Conservation (phyloP, 2,113 vertebrate genomes). For the Bos taurus region DNA sequence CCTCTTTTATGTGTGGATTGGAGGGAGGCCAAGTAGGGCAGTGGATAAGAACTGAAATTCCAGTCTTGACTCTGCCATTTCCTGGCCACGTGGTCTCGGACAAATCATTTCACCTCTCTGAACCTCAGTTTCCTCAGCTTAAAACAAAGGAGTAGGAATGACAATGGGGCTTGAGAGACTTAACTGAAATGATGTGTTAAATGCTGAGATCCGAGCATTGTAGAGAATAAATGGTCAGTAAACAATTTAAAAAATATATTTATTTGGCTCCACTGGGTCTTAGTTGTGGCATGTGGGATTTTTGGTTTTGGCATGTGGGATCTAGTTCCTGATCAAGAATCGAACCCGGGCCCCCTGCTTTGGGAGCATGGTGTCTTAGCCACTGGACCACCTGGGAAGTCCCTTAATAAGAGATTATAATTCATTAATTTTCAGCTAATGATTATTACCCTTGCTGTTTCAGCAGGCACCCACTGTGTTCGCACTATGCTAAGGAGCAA, state of each 20-base stretch:
- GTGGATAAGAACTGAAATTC: slow-evolving; percentile 33
- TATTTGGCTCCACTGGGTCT: background rate
- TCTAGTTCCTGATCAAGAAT: background rate
- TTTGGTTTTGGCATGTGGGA: background rate
- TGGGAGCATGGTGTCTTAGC: background rate
- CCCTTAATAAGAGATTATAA: background rate
- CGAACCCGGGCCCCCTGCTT: background rate
- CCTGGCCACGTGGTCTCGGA: background rate
- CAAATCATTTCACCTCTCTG: background rate
- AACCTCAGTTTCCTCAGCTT: slow-evolving; percentile 35
- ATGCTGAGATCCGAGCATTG: background rate
- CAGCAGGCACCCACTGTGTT: background rate
- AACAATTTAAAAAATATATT: background rate
- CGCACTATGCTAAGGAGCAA: background rate
- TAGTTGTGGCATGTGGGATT: background rate
- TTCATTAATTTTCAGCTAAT: slow-evolving; percentile 15
- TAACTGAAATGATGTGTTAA: background rate
- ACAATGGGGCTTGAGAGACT: background rate
- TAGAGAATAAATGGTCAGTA: background rate
- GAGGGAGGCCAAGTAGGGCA: slow-evolving; percentile 34
- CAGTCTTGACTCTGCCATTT: background rate
- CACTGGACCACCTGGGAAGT: background rate
- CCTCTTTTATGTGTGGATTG: slow-evolving; percentile 30
- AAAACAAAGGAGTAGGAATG: background rate
- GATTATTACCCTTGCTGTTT: background rate